These are phyloP conservation scores for Eupithecia vulgata DNA, from an alignment of 2,888 invertebrate species.

Conservation along the genomic window DNA sequence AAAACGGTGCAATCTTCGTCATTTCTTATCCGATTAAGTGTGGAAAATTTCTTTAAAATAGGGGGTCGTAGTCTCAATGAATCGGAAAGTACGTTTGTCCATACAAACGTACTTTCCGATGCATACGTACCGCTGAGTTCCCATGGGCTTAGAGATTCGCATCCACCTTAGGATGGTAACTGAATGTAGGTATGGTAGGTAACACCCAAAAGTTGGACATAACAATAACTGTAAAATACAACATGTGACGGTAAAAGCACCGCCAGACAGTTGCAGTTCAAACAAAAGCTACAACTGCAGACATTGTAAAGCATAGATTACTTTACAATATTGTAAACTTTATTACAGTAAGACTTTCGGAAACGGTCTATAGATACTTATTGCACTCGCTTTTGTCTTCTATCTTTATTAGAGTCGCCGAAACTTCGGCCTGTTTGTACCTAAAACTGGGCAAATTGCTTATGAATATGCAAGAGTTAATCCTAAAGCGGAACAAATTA, in stretches of 20 bases:
- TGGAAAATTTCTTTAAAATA: too few species aligned
- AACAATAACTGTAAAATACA: constrained; percentile 24
- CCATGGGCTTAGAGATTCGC: too few species aligned
- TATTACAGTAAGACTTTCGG: constrained; percentile 29
- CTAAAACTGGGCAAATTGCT: constrained; percentile 50
- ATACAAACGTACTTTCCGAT: too few species aligned
- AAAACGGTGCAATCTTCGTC: too few species aligned
- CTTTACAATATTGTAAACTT: constrained; percentile 59
- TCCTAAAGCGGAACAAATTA: constrained; percentile 36
- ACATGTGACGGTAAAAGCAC: constrained; percentile 52
- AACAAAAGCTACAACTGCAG: constrained; percentile 53
- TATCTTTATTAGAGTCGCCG: constrained; percentile 63
- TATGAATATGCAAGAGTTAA: constrained; percentile 59
- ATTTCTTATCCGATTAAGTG: too few species aligned
- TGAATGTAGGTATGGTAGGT: not conserved
- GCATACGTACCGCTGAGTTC: too few species aligned
- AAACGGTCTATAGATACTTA: constrained; percentile 43
- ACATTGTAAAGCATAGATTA: constrained; percentile 50
- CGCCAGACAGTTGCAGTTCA: constrained; percentile 52
- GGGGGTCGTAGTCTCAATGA: too few species aligned
- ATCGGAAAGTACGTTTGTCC: too few species aligned
- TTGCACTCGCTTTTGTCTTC: constrained; percentile 61
- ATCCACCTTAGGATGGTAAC: too few species aligned
- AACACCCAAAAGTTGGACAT: not conserved
- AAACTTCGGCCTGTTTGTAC: constrained; percentile 57